These are phyloP conservation scores for Cygnus buccinator DNA, from an alignment of 2,113 vertebrate species.

Conservation along the genomic window DNA sequence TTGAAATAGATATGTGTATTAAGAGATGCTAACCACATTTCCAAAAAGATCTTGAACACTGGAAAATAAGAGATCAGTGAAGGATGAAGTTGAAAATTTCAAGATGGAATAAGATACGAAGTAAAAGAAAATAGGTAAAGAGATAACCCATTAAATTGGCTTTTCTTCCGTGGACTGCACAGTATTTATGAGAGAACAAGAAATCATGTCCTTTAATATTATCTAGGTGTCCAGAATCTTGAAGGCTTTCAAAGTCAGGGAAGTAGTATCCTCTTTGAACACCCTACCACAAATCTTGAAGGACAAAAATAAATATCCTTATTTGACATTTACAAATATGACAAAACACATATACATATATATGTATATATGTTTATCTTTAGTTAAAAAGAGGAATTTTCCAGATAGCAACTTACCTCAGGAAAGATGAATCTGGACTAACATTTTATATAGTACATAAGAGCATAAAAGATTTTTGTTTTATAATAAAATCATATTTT, in stretches of 20 bases:
- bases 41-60: constrained; percentile 1
- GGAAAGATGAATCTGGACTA: neutral
- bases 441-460: neutral
- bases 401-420: neutral
- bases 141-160: constrained; percentile 30
- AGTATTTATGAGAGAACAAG: constrained; percentile 22
- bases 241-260: neutral
- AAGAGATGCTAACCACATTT: constrained; percentile 9
- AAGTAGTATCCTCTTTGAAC: neutral
- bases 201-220: constrained; percentile 1
- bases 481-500: neutral
- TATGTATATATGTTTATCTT: neutral
- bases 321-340: neutral
- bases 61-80: constrained; percentile 20
- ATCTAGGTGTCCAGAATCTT: neutral
- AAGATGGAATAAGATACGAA: neutral
- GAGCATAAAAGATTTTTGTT: neutral
- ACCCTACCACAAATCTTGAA: neutral
- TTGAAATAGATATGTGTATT: constrained; percentile 8
- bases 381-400: neutral
- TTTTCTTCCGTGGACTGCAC: constrained; percentile 17
- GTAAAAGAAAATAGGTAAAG: constrained; percentile 1
- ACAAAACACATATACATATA: neutral
- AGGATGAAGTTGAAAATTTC: constrained; percentile 34
- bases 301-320: neutral